A percentile compares a stretch with the other conserved stretches of the same genome.
Evolutionary conservation across 2,113 vertebrate species (phyloP).

Genomic region (Kryptolebias marmoratus): DNA sequence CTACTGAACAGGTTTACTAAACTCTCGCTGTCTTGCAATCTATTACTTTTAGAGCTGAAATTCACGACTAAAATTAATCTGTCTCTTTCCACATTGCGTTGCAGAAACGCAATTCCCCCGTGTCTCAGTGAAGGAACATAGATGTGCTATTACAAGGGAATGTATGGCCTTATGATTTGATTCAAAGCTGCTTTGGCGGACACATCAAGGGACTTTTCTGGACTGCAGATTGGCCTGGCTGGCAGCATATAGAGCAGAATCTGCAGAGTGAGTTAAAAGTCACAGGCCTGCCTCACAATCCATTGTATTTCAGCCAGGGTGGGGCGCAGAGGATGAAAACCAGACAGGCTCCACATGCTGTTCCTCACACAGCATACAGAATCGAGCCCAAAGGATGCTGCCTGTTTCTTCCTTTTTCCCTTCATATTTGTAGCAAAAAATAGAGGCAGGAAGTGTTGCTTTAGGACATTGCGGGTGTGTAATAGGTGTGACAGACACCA

Average conservation of each 20-base stretch:
- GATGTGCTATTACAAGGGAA: constrained; percentile 77
- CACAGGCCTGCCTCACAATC: constrained; percentile 74
- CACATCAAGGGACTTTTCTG: constrained; percentile 76
- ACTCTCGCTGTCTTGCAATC: constrained; percentile 48
- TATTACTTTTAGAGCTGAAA: constrained; percentile 44
- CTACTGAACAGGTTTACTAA: constrained; percentile 51
- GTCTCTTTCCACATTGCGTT: constrained; percentile 74
- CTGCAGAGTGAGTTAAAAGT: constrained; percentile 79
- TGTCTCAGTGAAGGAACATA: constrained; percentile 72
- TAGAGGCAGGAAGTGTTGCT: constrained; percentile 49
- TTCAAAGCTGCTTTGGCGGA: constrained; percentile 78
- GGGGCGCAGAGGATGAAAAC: constrained; percentile 74
- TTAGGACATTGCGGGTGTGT: constrained; percentile 38
- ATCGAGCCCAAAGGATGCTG: constrained; percentile 35
- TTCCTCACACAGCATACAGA: constrained; percentile 50
- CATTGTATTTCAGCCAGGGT: constrained; percentile 75
- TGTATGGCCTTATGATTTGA: constrained; percentile 77
- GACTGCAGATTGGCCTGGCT: constrained; percentile 72
- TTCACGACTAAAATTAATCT: constrained; percentile 62
- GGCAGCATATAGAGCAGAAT: constrained; percentile 75
- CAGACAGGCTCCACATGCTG: constrained; percentile 65
- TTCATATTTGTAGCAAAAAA: constrained; percentile 45
- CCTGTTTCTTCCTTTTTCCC: constrained; percentile 31
- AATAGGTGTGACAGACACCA: constrained; percentile 58
- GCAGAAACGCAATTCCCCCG: constrained; percentile 66